Conservation (phyloP, 2,113 vertebrate species). For the Istiophorus platypterus region DNA sequence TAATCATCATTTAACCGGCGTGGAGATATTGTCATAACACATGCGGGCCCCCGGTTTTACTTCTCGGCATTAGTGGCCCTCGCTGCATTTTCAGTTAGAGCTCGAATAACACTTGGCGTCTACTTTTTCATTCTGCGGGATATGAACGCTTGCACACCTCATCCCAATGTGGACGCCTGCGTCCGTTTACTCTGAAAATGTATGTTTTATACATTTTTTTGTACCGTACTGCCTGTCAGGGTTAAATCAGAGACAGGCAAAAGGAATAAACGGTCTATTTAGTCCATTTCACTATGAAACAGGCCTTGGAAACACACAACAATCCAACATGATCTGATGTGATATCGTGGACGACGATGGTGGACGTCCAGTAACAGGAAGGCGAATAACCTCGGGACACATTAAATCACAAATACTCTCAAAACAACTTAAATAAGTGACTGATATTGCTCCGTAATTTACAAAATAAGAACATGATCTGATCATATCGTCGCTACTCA, state of each 20-base stretch:
- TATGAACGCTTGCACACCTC: constrained; percentile 42
- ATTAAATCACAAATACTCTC: too few species aligned
- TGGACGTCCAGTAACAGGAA: background rate
- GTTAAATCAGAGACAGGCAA: too few species aligned
- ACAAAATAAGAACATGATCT: too few species aligned
- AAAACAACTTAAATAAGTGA: too few species aligned
- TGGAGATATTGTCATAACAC: constrained; percentile 64
- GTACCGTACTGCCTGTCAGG: background rate
- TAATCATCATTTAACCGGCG: constrained; percentile 83
- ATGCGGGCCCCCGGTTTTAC: constrained; percentile 44
- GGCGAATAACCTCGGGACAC: too few species aligned
- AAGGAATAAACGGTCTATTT: too few species aligned
- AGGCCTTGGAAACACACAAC: background rate
- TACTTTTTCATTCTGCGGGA: constrained; percentile 24
- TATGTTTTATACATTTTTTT: background rate
- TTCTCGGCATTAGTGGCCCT: constrained; percentile 50
- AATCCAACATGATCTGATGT: background rate
- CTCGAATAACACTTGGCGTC: constrained; percentile 40
- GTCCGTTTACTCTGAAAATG: constrained; percentile 20
- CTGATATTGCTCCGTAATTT: too few species aligned
- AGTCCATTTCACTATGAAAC: background rate
- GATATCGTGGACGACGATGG: background rate
- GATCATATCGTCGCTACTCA: too few species aligned
- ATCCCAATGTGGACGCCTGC: background rate
- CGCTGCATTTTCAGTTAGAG: constrained; percentile 57